Evolutionary conservation across 2,888 invertebrate genomes (phyloP).

Genomic region (Uropetala carovei): DNA sequence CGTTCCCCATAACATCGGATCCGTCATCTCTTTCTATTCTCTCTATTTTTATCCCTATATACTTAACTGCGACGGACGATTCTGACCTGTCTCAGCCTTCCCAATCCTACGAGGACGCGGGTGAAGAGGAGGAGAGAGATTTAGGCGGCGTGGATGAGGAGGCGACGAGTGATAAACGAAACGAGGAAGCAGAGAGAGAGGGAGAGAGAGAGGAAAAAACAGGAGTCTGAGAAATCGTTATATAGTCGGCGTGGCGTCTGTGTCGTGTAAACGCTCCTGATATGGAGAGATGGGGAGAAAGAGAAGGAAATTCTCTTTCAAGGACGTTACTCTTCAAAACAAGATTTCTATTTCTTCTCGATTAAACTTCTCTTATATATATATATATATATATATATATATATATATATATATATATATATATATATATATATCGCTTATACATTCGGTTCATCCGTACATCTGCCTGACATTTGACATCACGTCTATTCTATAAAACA

Average conservation of each 20-base stretch:
- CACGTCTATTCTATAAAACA: no score
- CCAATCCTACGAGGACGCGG: no score
- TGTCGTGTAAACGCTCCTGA: conserved; percentile 40
- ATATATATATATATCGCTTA: no score
- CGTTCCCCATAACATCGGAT: no score
- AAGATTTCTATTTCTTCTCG: background rate
- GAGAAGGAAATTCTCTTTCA: background rate
- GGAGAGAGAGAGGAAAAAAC: background rate
- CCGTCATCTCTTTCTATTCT: no score
- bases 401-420: no score
- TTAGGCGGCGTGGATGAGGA: background rate
- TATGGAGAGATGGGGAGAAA: conserved; percentile 33
- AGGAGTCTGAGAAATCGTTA: background rate
- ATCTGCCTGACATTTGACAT: no score
- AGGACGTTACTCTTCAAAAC: conserved; percentile 13
- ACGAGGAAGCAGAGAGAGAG: background rate
- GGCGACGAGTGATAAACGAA: background rate
- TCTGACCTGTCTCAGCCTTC: no score
- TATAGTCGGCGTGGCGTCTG: conserved; percentile 39
- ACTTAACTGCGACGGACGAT: no score
- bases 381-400: no score
- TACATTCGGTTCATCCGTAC: no score
- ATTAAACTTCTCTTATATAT: conserved; percentile 6
- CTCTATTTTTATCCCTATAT: no score
- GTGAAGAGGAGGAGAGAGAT: background rate